Conservation (phyloP, 2,888 invertebrate genomes). For the Ormyrus thymus region DNA sequence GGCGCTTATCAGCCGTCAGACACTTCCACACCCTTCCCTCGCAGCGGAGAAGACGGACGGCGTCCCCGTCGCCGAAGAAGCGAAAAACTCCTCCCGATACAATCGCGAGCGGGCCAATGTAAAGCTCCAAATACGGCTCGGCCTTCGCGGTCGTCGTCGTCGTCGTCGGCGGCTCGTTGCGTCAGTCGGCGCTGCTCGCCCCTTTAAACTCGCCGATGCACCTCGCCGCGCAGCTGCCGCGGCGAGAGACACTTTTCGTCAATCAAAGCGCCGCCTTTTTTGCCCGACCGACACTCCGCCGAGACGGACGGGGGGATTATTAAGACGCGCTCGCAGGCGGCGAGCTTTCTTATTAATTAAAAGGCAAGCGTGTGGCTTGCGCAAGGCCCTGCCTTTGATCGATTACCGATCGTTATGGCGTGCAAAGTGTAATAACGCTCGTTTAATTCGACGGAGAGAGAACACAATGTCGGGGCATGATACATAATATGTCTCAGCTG, state of each 20-base stretch:
- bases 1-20: no score
- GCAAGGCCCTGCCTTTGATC: background rate
- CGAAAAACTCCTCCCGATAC: constrained; percentile 8
- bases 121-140: constrained; percentile 47
- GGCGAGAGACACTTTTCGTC: background rate
- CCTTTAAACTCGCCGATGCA: background rate
- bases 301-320: background rate
- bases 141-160: constrained; percentile 31
- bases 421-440: no score
- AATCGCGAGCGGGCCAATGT: constrained; percentile 20
- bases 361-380: no score
- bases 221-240: background rate
- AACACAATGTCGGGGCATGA: no score
- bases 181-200: constrained; percentile 8
- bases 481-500: no score
- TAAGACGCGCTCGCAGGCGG: no score
- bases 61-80: no score
- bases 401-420: no score
- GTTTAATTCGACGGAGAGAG: no score
- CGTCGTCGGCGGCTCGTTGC: constrained; percentile 28
- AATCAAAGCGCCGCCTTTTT: background rate
- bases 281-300: background rate
- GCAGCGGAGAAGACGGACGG: no score
- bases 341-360: no score
- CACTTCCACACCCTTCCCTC: no score